Base-by-base conservation (phyloP, 2,888 invertebrate genomes). In the Branchipolynoe longqiensis region DNA sequence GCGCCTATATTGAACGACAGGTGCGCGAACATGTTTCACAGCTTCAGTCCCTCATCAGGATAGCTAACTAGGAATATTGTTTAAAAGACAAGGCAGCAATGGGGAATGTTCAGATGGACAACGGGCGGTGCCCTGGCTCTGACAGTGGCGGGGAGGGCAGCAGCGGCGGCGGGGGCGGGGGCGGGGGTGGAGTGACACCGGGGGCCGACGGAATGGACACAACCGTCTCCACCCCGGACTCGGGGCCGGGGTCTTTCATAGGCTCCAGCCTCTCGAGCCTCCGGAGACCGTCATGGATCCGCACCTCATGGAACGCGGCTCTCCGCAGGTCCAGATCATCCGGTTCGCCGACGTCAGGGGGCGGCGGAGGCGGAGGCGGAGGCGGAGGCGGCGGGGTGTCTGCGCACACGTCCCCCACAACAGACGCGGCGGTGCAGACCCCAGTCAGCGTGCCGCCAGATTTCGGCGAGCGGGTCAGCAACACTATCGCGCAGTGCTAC, bases 391-490 rank as follows among this genome's bases (percentile, higher is more conserved):
- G n/a, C 12, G 62, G 31, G 18, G 31, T 4, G 2, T 78, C 78
- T 0, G 31, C 28, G 1, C 78, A 6, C 1, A 78, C 78, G 14
- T 78, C 78, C 2, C 78, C 78, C 18, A 78, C 78, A 1, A 48
- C 78, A 6, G 78, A 78, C 28, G 48, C 78, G 18, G 78, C 25
- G 1, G 78, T 78, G 18, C 78, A 78, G 48, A 78, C 78, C 12
- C 78, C 78, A 3, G 78, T 78, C 25, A 78, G n/a, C 18, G 78
- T 78, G 6, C 78, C 78, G 1, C 78, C 78, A 0, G 54, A 54
- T 78, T 78, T 78, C 28, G 78, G 54, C 6, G 48, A 25, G 28
- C 41, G 78, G 1, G 48, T 78, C 14, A 78, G 54, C 22, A 78
- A 78, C 28, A 78, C 78, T 1, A 78, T 78, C 25, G 48, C 41